Base-by-base conservation (phyloP, 2,113 vertebrate genomes). In the Osmerus mordax region DNA sequence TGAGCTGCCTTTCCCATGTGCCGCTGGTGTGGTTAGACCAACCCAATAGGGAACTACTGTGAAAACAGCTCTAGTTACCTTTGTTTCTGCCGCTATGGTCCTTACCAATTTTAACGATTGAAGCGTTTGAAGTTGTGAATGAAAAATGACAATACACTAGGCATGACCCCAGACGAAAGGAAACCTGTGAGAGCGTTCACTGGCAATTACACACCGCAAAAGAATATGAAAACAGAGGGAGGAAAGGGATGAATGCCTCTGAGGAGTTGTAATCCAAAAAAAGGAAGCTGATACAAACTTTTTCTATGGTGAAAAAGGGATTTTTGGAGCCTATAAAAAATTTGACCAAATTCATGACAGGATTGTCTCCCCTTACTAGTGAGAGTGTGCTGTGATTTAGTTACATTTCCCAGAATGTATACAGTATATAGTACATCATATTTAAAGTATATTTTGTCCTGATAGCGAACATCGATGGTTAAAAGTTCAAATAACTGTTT, bases 1-100 rank as follows among this genome's bases (percentile, higher is more conserved):
- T 74, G 51, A 71, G 60, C 71, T 67, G 68, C 63, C 32, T 84
- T 90, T 88, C 84, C 83, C 84, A 82, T 82, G 67, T 53, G 16
- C 67, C 77, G 71, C 86, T 79, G 83, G 82, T 72, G 64, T 79
- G 85, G 82, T 84, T 84, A 74, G 65, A 75, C 75, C 73, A 83
- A 83, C 78, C 76, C 77, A 83, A 71, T 67, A 71, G 80, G 75
- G 85, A 90, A 80, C 81, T 77, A 70, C 84, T 84, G 86, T 74
- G 80, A 89, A 90, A 91, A 92, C 89, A 91, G 90, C 84, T 89
- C 84, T 83, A 77, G 83, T 91, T 89, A 88, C 86, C 81, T 74
- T 62, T 67, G 58, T 84, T 84, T 89, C 81, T 81, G 83, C 78
- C 80, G 81, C 77, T 84, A 72, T 87, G 74, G 78, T 86, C 64